phyloP scores from a whole-genome alignment of 2,113 vertebrate species.

The Hippocampus mohnikei region DNA sequence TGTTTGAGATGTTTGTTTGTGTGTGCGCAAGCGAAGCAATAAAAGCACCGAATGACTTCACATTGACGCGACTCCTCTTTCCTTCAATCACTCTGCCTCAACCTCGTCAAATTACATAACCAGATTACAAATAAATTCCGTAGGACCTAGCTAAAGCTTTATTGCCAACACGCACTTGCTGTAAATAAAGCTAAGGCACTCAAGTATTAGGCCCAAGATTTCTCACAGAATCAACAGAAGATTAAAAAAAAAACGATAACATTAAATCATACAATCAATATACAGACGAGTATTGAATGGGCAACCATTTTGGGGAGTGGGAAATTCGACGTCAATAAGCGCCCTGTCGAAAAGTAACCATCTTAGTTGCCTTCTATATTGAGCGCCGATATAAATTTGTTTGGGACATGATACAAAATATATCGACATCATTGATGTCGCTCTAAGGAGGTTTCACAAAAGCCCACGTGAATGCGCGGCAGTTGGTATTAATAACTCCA shows the following conservation, averaged over 20 bases:
- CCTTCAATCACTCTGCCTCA: background rate
- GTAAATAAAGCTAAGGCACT: background rate
- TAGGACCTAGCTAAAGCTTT: background rate
- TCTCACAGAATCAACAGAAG: too few species aligned
- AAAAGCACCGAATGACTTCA: background rate
- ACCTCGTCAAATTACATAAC: background rate
- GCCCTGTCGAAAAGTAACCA: background rate
- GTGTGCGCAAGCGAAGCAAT: background rate
- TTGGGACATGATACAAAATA: background rate
- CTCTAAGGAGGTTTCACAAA: background rate
- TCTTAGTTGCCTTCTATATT: background rate
- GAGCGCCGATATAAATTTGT: background rate
- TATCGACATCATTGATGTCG: background rate
- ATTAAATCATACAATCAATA: too few species aligned
- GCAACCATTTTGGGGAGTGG: background rate
- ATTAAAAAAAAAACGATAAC: too few species aligned
- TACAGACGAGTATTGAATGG: too few species aligned
- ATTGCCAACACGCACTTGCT: background rate
- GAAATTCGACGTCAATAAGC: background rate
- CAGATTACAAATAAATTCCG: background rate
- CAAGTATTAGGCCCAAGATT: background rate
- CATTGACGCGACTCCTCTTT: background rate
- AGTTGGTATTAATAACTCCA: slow-evolving; percentile 56
- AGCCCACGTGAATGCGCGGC: background rate
- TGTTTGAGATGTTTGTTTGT: background rate